Evolutionary conservation across 2,888 invertebrate genomes (phyloP), one percentile per base, ranked within the genome.

Genomic region (Petrolisthes cinctipes): DNA sequence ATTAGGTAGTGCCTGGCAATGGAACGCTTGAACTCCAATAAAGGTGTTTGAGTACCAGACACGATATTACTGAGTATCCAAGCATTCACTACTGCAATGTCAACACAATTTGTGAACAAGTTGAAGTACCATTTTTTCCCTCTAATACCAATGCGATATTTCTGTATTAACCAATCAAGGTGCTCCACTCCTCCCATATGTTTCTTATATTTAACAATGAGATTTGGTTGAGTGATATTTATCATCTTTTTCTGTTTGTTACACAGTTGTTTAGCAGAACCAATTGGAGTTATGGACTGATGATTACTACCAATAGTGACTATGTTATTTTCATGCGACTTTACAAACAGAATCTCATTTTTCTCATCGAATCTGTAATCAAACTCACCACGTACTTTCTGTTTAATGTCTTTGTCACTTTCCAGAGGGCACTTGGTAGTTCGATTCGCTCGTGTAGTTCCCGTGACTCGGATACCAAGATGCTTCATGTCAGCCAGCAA

Each of bases 71-170:
- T 51, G 5, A 87, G 23, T 79, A 78, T 71, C 54, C 76, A 83
- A 2, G 79, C 68, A 87, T 87, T 87, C 23, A 83, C 76, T 53
- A 75, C 71, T 17, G 80, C 76, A 79, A 79, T 86, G 83, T 86
- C 86, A 82, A 86, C 23, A 14, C 61, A 82, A 68, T 83, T 86
- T 11, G 78, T 86, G 78, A 86, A 76, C 37, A 86, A 9, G 53
- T 37, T 82, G 66, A 83, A 86, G 51, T 83, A 86, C 57, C 82
- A 73, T 57, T 81, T 86, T 68, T 80, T 57, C 14, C 53, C 56
- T 54, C 81, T 71, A n/a, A 86, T 71, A 66, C 68, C 54, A 68
- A 83, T 86, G 20, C 66, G 37, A 82, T 66, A 83, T 66, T 83
- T 83, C 37, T 78, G 75, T 53, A 79, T 86, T 17, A 86, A 75